Base-by-base conservation (phyloP, 2,888 invertebrate genomes). In the Candidula unifasciata region DNA sequence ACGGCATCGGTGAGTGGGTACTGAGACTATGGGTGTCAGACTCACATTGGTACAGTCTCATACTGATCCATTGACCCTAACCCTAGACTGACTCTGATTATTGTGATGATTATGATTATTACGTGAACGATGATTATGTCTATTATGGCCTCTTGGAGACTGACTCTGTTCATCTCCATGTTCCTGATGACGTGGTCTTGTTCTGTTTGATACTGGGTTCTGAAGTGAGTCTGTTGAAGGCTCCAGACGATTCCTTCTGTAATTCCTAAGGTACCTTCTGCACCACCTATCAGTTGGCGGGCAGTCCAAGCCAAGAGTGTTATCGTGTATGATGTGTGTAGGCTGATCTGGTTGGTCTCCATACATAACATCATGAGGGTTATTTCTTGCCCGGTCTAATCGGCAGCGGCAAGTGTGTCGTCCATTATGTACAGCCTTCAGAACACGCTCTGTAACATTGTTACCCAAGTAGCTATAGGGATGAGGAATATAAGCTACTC, bases 401-500 rank as follows among this genome's bases (percentile, higher is more conserved):
- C 64, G 3, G 81, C 89, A 89, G 79, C 82, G 30, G 87, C 92
- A 89, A 33, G 86, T 85, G 57, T 84, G 68, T 18, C 74, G 52
- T 16, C 82, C 79, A 0, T 13, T n/a, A 33, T 89, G 88, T 1
- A 89, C 86, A 1, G 85, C 71, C 69, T 82, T 74, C 3, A 91
- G 68, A n/a, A 88, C 89, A 1, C 78, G 37, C 54, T 86, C 86
- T 66, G 89, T 88, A 82, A 88, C 78, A 57, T 60, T 66, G 37
- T 85, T 80, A 30, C 80, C 84, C 21, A 90, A 82, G 57, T 88
- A 83, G 79, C 89, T 90, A 69, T 86, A 83, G 6, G 92, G 92
- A 68, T 88, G 90, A 2, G 89, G 90, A 64, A 93, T 89, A 86
- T 89, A 90, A 69, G 89, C 88, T 0, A 90, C 89, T 16, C 91